Base-by-base conservation (phyloP, 2,888 invertebrate genomes). In the Ichneumoninae sp. region DNA sequence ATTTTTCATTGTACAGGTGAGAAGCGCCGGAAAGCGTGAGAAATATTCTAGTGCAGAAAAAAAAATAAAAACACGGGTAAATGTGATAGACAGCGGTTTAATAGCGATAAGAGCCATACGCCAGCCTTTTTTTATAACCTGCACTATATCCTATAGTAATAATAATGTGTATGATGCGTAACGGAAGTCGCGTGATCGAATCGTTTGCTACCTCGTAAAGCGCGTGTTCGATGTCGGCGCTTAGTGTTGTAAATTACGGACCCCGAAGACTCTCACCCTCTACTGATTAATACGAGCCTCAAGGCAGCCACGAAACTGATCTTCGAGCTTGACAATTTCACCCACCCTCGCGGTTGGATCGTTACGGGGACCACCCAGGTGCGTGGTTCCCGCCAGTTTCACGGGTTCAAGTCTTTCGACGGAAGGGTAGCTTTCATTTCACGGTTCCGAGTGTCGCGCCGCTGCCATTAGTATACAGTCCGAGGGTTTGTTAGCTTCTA, bases 361-460 rank as follows among this genome's bases (percentile, higher is more conserved):
- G 77, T 80, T 72, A 80, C 22, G 22, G 22, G 22, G 22, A 22
- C 22, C 22, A 22, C 77, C 72, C 71, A 66, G 69, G 65, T 72
- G 80, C 80, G 80, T 80, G 77, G 44, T 69, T 26, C 30, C 26
- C 30, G 77, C 62, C 80, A 52, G 68, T 72, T 80, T 84, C 50
- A 76, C 57, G 22, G 66, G 57, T 72, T 69, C 72, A 44, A 44
- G 54, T 40, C 36, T 69, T 52, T 76, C 30, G 66, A 54, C 57
- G 57, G 19, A 71, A 76, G 79, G 76, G 30, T 68, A 71, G 57
- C 19, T 77, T 84, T 69, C 77, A 4, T 77, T 77, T 54, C 30
- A 72, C 69, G 36, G 30, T 57, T 71, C 10, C 19, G 65, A 72
- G 66, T 52, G 22, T 22, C 10, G 26, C 13, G 19, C 10, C 4